A percentile compares a stretch with the other conserved stretches of the same genome.
phyloP scores from a whole-genome alignment of 2,113 vertebrate species.

The Cebus imitator region DNA sequence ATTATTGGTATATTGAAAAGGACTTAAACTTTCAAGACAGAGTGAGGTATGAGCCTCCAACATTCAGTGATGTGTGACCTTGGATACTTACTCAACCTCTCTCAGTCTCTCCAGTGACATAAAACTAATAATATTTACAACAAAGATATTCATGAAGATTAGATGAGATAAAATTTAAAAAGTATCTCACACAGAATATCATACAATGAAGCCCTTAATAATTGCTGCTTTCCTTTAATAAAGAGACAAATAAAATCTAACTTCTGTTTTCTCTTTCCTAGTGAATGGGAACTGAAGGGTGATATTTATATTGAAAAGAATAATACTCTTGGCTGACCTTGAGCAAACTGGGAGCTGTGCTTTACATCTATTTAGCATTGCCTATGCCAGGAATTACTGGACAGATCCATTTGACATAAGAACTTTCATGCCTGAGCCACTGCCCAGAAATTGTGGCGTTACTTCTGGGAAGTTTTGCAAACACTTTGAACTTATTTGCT shows the following conservation, averaged over 20 bases:
- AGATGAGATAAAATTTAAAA: conserved; percentile 36
- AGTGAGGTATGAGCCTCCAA: background rate
- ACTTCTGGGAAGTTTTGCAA: conserved; percentile 67
- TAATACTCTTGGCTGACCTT: conserved; percentile 23
- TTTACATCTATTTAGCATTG: conserved; percentile 37
- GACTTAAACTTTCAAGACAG: background rate
- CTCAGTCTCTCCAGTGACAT: background rate
- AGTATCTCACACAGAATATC: background rate
- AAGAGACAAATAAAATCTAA: conserved; percentile 16
- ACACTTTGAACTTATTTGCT: conserved; percentile 54
- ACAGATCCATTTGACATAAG: conserved; percentile 53
- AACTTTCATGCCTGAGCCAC: conserved; percentile 61
- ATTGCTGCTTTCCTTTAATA: conserved; percentile 1
- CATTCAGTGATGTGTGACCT: background rate
- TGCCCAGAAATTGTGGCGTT: conserved; percentile 69
- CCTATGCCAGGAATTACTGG: conserved; percentile 43
- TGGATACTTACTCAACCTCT: background rate
- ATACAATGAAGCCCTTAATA: background rate
- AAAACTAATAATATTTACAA: conserved; percentile 18
- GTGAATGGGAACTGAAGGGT: conserved; percentile 14
- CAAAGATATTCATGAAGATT: background rate
- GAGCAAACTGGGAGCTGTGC: background rate
- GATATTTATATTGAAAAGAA: conserved; percentile 54
- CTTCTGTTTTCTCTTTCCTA: background rate
- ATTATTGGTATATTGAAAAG: background rate